Base-by-base conservation (phyloP, 1,140 invertebrate species). In the Nymphalis io region DNA sequence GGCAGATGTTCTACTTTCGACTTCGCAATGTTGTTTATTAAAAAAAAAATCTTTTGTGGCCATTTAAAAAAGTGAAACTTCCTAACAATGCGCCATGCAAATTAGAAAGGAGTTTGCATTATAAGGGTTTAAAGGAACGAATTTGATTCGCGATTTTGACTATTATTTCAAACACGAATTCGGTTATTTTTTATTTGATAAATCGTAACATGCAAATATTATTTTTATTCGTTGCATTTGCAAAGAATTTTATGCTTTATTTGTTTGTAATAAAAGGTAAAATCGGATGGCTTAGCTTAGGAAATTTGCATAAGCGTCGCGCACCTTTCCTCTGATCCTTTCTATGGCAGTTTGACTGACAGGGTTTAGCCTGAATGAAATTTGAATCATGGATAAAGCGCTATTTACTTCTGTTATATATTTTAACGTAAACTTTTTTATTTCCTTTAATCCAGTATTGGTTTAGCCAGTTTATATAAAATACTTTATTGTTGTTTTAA, bases 51-150 rank as follows among this genome's bases (percentile, higher is more conserved):
- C 85, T 85, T 87, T 91, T 89, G 85, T 88, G 85, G 87, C 82
- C 80, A 86, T 87, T 89, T 88, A 78, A 87, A 89, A 78, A 88
- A 88, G 84, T 88, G 85, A 84, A 88, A 84, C 77, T 85, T 86
- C 79, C 75, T 82, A 74, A 89, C 89, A 91, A 91, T 88, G 79
- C 80, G 76, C 85, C 85, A 91, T 91, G 89, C 89, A 91, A 91
- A 91, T 91, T 91, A 91, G 89, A 82, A 80, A 67, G 69, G 71
- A 77, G 75, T 65, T 51, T 64, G 42, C 46, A 46, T 60, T 68
- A 70, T 27, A 80, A 83, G 39, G 77, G 57, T 70, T 39, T 79
- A 81, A 75, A 72, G 57, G 23, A 69, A 76, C 48, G 11, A 6
- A 40, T 60, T 65, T 68, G 71, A 61, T 79, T 71, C 51, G 67